These are phyloP conservation scores for Aptenodytes patagonicus DNA, from an alignment of 2,113 vertebrate genomes.

Conservation along the genomic window DNA sequence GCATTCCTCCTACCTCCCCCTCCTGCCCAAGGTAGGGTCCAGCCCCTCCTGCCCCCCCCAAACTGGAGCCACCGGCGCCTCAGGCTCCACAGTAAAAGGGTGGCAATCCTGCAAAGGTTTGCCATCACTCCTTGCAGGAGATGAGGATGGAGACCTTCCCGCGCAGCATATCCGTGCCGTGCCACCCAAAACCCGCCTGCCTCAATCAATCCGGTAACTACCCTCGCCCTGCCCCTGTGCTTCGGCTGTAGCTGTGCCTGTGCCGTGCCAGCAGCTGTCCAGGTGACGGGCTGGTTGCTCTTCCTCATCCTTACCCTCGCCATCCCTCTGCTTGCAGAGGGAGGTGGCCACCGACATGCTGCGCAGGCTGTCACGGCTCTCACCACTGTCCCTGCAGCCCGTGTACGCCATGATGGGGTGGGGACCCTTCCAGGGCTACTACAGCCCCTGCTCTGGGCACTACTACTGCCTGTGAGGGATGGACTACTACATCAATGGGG, in stretches of 20 bases:
- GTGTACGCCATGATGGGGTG: background rate
- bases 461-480: slow-evolving; percentile 64
- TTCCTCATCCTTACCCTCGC: background rate
- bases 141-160: slow-evolving; percentile 9
- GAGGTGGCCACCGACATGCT: slow-evolving; percentile 14
- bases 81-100: rapidly evolving
- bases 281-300: background rate
- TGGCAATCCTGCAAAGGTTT: background rate
- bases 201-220: slow-evolving; percentile 48
- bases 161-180: background rate
- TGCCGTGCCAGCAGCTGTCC: background rate
- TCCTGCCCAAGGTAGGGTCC: slow-evolving; percentile 49
- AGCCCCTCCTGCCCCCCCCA: rapidly evolving
- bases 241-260: background rate
- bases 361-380: background rate
- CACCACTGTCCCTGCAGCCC: background rate
- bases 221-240: rapidly evolving
- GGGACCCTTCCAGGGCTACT: slow-evolving; percentile 46
- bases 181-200: background rate
- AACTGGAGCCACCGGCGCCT: background rate
- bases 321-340: slow-evolving; percentile 2
- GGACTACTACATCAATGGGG: background rate
- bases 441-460: slow-evolving; percentile 42
- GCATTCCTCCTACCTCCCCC: slow-evolving; percentile 27
- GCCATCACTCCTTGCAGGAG: slow-evolving; percentile 17